These are phyloP conservation scores for Coracias cyanogaster DNA, from an alignment of 2,797 vertebrate genomes.

Conservation along the genomic window DNA sequence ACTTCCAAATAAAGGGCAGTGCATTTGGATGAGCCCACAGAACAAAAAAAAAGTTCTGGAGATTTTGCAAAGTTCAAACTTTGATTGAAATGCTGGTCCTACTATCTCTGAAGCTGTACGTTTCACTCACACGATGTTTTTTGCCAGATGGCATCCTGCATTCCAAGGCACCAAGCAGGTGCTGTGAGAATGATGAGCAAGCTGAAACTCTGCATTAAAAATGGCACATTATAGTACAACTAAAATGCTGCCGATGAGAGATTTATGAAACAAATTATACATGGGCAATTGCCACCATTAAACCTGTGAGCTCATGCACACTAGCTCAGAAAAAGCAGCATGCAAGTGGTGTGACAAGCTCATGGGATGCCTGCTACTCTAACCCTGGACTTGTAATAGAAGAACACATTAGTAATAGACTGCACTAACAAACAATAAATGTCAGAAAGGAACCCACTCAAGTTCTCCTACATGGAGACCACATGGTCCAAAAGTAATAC, in stretches of 20 bases:
- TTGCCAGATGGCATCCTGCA: background rate
- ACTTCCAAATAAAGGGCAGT: background rate
- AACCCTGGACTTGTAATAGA: background rate
- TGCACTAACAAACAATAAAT: background rate
- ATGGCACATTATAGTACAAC: background rate
- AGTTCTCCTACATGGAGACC: background rate
- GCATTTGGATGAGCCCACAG: background rate
- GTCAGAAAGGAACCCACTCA: background rate
- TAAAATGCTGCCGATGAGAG: background rate
- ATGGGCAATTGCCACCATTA: background rate
- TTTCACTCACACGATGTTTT: background rate
- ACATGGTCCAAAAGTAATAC: background rate
- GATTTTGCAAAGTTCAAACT: background rate
- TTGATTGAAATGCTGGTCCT: background rate
- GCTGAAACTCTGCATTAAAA: background rate
- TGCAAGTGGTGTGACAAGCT: background rate
- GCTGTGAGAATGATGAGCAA: background rate
- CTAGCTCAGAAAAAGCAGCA: background rate
- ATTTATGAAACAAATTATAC: background rate
- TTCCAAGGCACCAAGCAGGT: background rate
- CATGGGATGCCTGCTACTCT: background rate
- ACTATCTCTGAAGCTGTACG: background rate
- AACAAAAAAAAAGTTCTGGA: background rate
- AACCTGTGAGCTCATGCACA: background rate
- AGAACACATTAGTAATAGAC: background rate